Percentiles rank a stretch among this genome's conserved stretches.
phyloP scores from a whole-genome alignment of 2,797 vertebrate genomes.

The Etheostoma nigrum region DNA sequence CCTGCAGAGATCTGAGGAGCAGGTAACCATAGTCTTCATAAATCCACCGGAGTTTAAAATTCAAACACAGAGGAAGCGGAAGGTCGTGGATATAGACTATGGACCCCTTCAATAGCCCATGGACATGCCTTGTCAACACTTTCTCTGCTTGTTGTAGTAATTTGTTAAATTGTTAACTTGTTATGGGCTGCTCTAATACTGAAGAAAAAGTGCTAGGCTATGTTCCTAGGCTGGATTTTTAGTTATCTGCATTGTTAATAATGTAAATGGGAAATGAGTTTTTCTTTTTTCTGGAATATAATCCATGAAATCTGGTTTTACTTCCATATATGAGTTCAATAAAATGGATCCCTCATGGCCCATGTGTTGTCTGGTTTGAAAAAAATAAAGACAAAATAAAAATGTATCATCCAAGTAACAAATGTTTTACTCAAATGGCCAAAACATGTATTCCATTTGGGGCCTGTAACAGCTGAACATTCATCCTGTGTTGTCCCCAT shows the following conservation, averaged over 20 bases:
- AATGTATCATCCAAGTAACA: not conserved
- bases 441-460: not conserved
- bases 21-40: no score
- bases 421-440: conserved; percentile 5
- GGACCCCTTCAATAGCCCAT: not conserved
- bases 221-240: no score
- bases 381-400: not conserved
- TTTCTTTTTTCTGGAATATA: not conserved
- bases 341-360: not conserved
- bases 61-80: no score
- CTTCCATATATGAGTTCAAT: not conserved
- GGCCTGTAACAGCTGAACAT: not conserved
- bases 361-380: not conserved
- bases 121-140: not conserved
- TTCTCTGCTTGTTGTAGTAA: not conserved
- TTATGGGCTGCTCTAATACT: no score
- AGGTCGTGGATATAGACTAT: no score
- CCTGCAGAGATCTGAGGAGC: no score
- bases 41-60: no score
- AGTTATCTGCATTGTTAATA: not conserved
- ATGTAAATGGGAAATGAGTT: not conserved
- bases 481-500: not conserved
- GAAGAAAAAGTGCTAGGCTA: no score
- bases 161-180: no score
- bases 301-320: not conserved